Evolutionary conservation across 1,140 invertebrate genomes (phyloP).

Genomic region (Maconellicoccus hirsutus): DNA sequence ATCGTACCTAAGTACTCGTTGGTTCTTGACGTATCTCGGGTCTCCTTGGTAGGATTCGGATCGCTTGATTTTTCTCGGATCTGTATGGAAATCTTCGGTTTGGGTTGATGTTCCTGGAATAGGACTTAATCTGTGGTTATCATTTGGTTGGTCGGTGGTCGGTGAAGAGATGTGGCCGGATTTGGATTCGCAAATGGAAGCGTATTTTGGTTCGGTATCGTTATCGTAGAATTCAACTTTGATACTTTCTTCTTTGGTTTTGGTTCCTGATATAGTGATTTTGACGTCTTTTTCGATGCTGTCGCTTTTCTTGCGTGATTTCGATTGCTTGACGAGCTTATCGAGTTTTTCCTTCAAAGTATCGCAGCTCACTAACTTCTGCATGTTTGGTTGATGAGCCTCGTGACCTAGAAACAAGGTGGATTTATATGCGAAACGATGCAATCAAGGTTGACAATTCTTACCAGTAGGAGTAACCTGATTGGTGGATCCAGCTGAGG

Average conservation of each 20-base stretch:
- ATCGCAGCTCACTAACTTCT: conserved; percentile 22
- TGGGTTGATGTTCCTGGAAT: no score
- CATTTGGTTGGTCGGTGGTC: background rate
- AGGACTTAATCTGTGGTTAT: background rate
- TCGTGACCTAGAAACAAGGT: conserved; percentile 14
- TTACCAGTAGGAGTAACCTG: conserved; percentile 32
- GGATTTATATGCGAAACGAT: no score
- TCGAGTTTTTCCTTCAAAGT: conserved; percentile 24
- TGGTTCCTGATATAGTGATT: background rate
- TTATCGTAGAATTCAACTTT: background rate
- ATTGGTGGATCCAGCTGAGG: conserved; percentile 34
- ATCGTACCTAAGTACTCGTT: background rate
- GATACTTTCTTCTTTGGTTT: background rate
- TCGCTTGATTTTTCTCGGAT: background rate
- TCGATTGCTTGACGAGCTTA: conserved; percentile 17
- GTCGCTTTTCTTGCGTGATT: background rate
- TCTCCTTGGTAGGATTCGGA: background rate
- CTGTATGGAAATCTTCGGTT: background rate
- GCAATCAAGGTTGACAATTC: background rate
- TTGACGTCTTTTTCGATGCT: background rate
- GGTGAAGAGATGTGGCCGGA: background rate
- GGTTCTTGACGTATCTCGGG: background rate
- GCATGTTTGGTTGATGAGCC: conserved; percentile 1
- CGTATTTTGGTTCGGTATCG: background rate
- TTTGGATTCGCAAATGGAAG: background rate